A percentile compares a stretch with the other conserved stretches of the same genome.
Evolutionary conservation across 2,797 vertebrate species (phyloP).

Genomic region (Kryptopterus vitreolus): DNA sequence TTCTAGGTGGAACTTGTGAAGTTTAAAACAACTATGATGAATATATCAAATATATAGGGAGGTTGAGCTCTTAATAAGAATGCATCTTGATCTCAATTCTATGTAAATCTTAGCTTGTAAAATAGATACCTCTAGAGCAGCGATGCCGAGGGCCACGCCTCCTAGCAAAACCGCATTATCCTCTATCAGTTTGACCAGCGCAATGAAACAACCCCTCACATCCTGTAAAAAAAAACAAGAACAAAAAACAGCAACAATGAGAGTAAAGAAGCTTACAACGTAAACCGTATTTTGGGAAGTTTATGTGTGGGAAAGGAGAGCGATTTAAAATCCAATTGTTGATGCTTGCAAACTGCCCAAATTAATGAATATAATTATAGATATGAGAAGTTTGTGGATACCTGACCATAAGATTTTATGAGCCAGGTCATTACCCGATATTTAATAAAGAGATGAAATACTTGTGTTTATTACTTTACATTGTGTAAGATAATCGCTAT

Average conservation of each 20-base stretch:
- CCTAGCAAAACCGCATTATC: conserved; percentile 68
- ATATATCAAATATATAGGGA: neutral
- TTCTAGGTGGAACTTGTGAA: neutral
- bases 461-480: too few species aligned
- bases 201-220: conserved; percentile 63
- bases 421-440: too few species aligned
- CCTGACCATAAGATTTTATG: too few species aligned
- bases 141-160: conserved; percentile 71
- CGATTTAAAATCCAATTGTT: too few species aligned
- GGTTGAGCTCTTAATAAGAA: neutral
- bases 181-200: conserved; percentile 64
- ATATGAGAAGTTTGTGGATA: too few species aligned
- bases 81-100: too few species aligned
- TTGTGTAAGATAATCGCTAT: too few species aligned
- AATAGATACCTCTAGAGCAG: conserved; percentile 73
- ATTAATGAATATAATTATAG: too few species aligned
- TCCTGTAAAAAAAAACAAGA: conserved; percentile 58
- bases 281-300: neutral
- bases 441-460: too few species aligned
- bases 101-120: neutral
- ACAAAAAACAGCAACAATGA: conserved; percentile 1
- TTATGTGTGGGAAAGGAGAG: neutral
- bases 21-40: neutral
- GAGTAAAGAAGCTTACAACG: neutral
- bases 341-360: too few species aligned